Evolutionary conservation across 1,140 invertebrate genomes (phyloP), one percentile per base, ranked within the genome.

Genomic region (Grapholita molesta): DNA sequence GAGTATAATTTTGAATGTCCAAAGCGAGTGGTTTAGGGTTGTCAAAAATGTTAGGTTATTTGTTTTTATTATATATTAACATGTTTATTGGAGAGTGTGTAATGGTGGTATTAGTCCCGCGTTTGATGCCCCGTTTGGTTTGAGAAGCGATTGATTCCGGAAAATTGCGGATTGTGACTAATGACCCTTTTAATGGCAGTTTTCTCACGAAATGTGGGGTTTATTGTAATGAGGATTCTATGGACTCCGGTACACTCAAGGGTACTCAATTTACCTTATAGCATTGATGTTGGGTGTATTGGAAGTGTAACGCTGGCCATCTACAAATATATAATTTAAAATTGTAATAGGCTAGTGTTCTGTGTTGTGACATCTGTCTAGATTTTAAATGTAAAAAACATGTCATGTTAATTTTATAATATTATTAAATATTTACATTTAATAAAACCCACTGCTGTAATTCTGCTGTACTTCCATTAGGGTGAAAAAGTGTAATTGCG

Each of bases 21-120:
- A 23, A 23, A 23, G 4, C 6, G n/a, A 0, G 1, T 0, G 15
- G 15, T 12, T 38, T 38, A 38, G n/a, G 35, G 35, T 38, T 38
- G 35, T 38, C 12, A 38, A 15, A 38, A 38, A 38, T 15, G 35
- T 38, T 38, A 15, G 12, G 53, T 25, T 57, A 57, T 57, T 57
- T 57, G 53, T 57, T 57, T 57, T 57, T 57, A 28, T 57, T 57
- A 57, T 57, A 57, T 25, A n/a, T 25, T 25, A 24, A 57, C 23
- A 57, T 24, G 53, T 25, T 25, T 57, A 57, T 24, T 53, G 3
- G 48, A 23, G 48, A 25, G 15, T 3, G 11, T 57, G 53, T 24
- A 53, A 53, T 53, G 21, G 48, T 23, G 23, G 53, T 57, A 57
- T 57, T 57, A 57, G 21, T 24, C 23, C 6, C 53, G 53, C 23